Base-by-base conservation (phyloP, 2,888 invertebrate genomes). In the Platycheirus albimanus region DNA sequence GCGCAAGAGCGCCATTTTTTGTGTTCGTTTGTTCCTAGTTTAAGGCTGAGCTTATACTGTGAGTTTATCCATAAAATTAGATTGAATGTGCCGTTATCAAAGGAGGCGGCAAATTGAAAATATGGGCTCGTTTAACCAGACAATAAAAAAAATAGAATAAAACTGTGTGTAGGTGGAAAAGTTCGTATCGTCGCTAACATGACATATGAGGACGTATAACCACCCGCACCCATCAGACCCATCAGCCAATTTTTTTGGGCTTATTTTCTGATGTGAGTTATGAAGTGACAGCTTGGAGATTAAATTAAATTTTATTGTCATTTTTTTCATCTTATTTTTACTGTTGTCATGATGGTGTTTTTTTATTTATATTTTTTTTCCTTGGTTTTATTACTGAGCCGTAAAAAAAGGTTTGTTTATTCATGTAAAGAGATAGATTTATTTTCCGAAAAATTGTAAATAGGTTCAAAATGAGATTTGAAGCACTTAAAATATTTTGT, bases 31-130 rank as follows among this genome's bases (percentile, higher is more conserved):
- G 5, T 33, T 33, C 8, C 1, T 24, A 24, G 24, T 6, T 33
- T 52, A 11, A 43, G 41, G 61, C 76, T 61, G 28, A 63, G 69
- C 72, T 69, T 28, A 24, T 24, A 20, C 45, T 45, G 43, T 56
- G 63, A 64, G 63, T 72, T 78, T 78, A 78, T 83, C 72, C 77
- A 83, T 78, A 74, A 74, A 83, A 83, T 83, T 83, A 78, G 78
- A 83, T 83, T 83, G 83, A 72, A 83, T 83, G 83, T 83, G 78
- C 30, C 72, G 72, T 64, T 74, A 63, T 74, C 54, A 78, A 72
- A 69, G 78, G 72, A 77, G 78, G 78, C 69, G 78, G 72, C 63
- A 78, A 83, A 83, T 83, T 69, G 77, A 78, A 78, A 83, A 74
- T 63, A 64, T 67, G 47, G 69, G 69, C 36, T 43, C 52, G 49